Conservation (phyloP, 2,888 invertebrate genomes). For the Trissoscelio sp. region DNA sequence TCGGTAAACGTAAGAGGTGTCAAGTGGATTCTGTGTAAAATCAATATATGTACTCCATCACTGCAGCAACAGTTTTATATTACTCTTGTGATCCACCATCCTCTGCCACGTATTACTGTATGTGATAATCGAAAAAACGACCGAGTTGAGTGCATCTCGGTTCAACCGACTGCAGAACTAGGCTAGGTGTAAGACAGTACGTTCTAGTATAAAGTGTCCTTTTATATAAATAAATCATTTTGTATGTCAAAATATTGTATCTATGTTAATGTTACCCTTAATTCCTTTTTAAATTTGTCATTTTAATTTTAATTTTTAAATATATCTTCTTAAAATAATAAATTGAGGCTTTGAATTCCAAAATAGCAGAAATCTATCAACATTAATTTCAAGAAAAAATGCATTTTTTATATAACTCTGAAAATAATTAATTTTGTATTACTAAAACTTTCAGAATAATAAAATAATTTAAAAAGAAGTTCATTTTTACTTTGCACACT, state of each 20-base stretch:
- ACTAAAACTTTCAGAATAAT: too few relatives aligned
- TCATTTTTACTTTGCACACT: too few relatives aligned
- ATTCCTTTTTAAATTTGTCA: background rate
- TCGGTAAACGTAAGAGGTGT: constrained; percentile 66
- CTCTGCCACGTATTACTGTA: constrained; percentile 77
- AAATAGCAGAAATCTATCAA: too few relatives aligned
- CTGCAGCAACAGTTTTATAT: constrained; percentile 54
- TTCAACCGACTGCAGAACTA: constrained; percentile 76
- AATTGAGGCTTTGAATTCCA: too few relatives aligned
- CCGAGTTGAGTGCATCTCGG: constrained; percentile 74
- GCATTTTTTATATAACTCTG: too few relatives aligned
- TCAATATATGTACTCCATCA: constrained; percentile 46
- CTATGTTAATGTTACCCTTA: background rate
- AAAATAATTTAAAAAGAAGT: too few relatives aligned
- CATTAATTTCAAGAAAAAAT: too few relatives aligned
- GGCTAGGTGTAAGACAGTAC: constrained; percentile 79
- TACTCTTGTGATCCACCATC: constrained; percentile 56
- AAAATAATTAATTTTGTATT: too few relatives aligned
- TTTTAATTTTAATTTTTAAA: background rate
- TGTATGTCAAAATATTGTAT: constrained; percentile 76
- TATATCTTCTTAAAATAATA: too few relatives aligned
- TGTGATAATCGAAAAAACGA: constrained; percentile 79
- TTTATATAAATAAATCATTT: constrained; percentile 82
- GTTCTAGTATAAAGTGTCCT: constrained; percentile 82
- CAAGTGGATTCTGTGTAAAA: constrained; percentile 59